Evolutionary conservation across 2,888 invertebrate species (phyloP), one percentile per base, ranked within the genome.

Genomic region (Brachylomia viminalis): DNA sequence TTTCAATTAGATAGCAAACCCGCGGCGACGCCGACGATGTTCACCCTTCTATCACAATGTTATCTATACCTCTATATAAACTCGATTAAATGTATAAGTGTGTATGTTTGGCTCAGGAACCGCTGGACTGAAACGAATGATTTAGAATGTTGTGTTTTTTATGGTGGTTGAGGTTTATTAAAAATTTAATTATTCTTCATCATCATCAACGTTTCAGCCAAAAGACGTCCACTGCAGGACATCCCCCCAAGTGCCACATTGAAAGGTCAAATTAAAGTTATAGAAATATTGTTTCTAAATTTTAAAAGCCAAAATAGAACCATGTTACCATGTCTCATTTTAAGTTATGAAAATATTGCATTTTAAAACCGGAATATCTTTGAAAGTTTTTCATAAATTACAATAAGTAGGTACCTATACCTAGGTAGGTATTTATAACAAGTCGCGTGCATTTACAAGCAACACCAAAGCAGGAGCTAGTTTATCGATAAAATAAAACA

Each of bases 1-100:
- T 91, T 90, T 91, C 89, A 90, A 87, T 87, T 82, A 86, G 89
- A 90, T 90, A 89, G 81, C 47, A 38, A 54, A 72, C 30, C 45
- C 84, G 86, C 38, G 38, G 38, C 38, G 38, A 7, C 86, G 86
- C 84, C 80, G 64, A 38, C 70, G 64, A 65, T 66, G 69, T 77
- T 75, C 75, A 70, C 64, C 59, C 71, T 70, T 67, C 54, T 76
- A 75, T 84, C 77, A 62, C 62, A 62, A 59, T 73, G 52, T 80
- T 80, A 77, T 76, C 80, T 52, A 47, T 68, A 77, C 65, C 23
- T 72, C 42, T 58, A 72, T 11, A 68, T 54, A 30, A 23, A 62
- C 3, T 15, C 7, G 11, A 59, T n/a, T 56, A 33, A 71, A 64
- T 67, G 64, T 79, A 42, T 42, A 10, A 65, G 77, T 79, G 64